phyloP scores from a whole-genome alignment of 2,113 vertebrate species.

The Cavia porcellus region DNA sequence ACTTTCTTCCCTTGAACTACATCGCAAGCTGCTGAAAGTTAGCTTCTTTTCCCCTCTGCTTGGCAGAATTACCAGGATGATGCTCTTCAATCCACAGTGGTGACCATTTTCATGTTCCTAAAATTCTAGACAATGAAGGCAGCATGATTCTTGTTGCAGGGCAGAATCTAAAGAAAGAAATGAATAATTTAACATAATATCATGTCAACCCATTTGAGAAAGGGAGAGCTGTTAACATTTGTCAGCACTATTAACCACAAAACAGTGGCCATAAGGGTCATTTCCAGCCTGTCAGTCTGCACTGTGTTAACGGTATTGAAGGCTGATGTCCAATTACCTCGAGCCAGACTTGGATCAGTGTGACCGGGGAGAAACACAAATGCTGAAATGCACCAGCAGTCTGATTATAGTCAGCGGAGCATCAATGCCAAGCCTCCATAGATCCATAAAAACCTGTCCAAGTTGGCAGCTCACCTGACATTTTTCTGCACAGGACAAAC shows the following conservation, averaged over 20 bases:
- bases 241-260: slow-evolving; percentile 51
- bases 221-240: background rate
- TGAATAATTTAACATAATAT: slow-evolving; percentile 32
- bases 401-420: slow-evolving; percentile 56
- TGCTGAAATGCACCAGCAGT: slow-evolving; percentile 66
- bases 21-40: background rate
- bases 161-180: slow-evolving; percentile 63
- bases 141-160: background rate
- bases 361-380: slow-evolving; percentile 65
- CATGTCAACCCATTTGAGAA: background rate
- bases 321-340: slow-evolving; percentile 64
- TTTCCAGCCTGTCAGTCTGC: slow-evolving; percentile 74
- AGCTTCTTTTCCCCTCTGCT: background rate
- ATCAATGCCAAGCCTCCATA: slow-evolving; percentile 49
- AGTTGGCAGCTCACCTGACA: slow-evolving; percentile 73
- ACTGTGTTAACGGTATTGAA: slow-evolving; percentile 69
- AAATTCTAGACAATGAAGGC: slow-evolving; percentile 26
- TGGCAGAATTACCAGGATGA: background rate
- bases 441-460: slow-evolving; percentile 74
- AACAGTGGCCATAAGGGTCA: slow-evolving; percentile 63
- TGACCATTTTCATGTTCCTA: slow-evolving; percentile 19
- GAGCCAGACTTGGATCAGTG: slow-evolving; percentile 65
- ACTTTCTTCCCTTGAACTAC: background rate
- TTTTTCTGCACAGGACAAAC: slow-evolving; percentile 45
- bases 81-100: background rate